Evolutionary conservation across 2,888 invertebrate species (phyloP), one percentile per base, ranked within the genome.

Genomic region (Clistopyga incitator): DNA sequence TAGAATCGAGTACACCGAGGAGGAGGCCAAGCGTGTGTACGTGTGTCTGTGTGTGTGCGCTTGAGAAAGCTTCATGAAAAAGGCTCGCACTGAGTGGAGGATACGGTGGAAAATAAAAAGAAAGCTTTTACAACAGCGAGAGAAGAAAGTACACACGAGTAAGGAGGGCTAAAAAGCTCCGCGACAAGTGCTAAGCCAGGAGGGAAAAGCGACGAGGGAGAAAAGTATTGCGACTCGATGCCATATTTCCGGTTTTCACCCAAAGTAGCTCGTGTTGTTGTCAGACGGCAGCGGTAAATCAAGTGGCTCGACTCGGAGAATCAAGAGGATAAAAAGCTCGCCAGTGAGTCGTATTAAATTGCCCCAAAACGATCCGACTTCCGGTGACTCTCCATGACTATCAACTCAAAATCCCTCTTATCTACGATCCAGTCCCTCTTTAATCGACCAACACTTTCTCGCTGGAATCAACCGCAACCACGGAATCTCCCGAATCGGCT

Each of bases 21-120:
- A 64, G 13, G 29, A 20, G 10, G 52, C 10, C n/a, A n/a, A 8
- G n/a, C 2, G 18, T 52, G n/a, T 18, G 8, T n/a, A n/a, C n/a
- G n/a, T 18, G 4, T 20, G 18, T 10, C 6, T 29, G 2, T 10
- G 52, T 52, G 52, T 52, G 52, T 20, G 10, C 6, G n/a, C 52
- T 52, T n/a, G 18, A 52, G 52, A 20, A 52, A 52, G 18, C 18
- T 20, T 10, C 18, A 20, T 52, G 45, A 18, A 52, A n/a, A 52
- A 52, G 20, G 52, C 52, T 52, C 52, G 18, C 52, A 52, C 52
- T 52, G 52, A 52, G 52, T 52, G 52, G 18, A 52, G n/a, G 20
- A 20, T n/a, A 52, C 52, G 20, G 20, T 18, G 52, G 20, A 38
- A 52, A 52, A 52, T 29, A 29, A 4, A 8, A 52, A n/a, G n/a